phyloP scores from a whole-genome alignment of 2,113 vertebrate genomes.

The Phainopepla nitens region DNA sequence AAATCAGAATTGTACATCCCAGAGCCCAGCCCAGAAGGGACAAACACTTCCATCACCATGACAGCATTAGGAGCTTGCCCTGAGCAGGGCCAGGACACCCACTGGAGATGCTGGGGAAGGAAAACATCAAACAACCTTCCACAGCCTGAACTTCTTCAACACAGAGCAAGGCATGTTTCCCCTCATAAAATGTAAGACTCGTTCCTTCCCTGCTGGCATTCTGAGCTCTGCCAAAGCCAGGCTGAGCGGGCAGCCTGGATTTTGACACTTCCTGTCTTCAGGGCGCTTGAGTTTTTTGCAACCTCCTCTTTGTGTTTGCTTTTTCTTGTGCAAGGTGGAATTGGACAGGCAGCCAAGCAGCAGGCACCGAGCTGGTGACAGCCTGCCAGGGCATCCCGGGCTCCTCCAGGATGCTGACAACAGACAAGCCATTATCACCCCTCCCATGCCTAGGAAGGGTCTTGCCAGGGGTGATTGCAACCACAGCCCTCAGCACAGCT shows the following conservation, averaged over 20 bases:
- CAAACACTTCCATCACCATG: neutral
- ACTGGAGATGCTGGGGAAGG: neutral
- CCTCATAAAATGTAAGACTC: neutral
- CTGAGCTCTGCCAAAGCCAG: neutral
- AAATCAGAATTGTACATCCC: neutral
- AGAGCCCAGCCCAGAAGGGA: neutral
- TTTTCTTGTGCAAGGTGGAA: neutral
- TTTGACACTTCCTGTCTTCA: conserved; percentile 17
- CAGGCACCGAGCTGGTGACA: neutral
- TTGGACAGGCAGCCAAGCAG: neutral
- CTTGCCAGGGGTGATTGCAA: neutral
- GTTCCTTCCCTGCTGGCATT: neutral
- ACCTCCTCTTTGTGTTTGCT: neutral
- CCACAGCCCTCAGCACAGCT: neutral
- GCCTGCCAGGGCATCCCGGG: neutral
- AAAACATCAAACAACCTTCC: neutral
- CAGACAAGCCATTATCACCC: neutral
- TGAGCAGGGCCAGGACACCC: neutral
- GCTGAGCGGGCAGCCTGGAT: neutral
- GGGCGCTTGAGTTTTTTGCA: neutral
- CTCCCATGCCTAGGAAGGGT: neutral
- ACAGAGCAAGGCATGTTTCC: neutral
- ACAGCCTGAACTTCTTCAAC: neutral
- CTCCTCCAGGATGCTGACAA: neutral
- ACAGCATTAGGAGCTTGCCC: neutral